Base-by-base conservation (phyloP, 2,113 vertebrate species). In the Chlamydotis undulata region DNA sequence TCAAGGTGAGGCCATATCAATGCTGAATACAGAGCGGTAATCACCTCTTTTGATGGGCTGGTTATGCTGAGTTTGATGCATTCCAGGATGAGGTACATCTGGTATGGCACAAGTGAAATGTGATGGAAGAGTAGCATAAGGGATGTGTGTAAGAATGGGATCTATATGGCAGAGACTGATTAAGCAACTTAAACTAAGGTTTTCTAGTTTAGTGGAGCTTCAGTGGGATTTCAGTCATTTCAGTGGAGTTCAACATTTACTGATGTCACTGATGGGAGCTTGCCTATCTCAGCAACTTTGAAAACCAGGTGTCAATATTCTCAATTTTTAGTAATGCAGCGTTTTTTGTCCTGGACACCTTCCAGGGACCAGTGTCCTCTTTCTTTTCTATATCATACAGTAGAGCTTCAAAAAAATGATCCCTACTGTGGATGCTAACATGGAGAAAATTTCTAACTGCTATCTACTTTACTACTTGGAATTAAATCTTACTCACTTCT, bases 401-500 rank as follows among this genome's bases (percentile, higher is more conserved):
- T 1, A 59, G 28, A 3, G 4, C 8, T 79, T 92, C 41, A 41
- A 67, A 71, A 4, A 49, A 45, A 45, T 3, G 1, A 59, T 19
- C 12, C 12, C 14, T 59, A 14, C 8, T 19, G 25, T 22, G 37
- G 22, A 52, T 47, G 18, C 10, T 18, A 82, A 41, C 25, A 29
- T 17, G n/a, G 31, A 85, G 71, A 77, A 90, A 61, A 76, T 73
- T 61, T 10, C 21, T 37, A 41, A 18, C 52, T 75, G 3, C 4
- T 65, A 3, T 50, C 33, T 88, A 10, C 22, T 50, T 45, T 21
- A 7, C 3, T 63, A 12, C 67, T 78, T 78, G 29, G 25, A 39
- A 19, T 55, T 7, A 77, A 87, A 41, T 37, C 24, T 45, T 73
- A 39, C 6, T 33, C 9, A 33, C 0, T 0, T 18, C 6, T 74